phyloP scores from a whole-genome alignment of 2,797 vertebrate species.

The Tokudaia tokunoshimensis region DNA sequence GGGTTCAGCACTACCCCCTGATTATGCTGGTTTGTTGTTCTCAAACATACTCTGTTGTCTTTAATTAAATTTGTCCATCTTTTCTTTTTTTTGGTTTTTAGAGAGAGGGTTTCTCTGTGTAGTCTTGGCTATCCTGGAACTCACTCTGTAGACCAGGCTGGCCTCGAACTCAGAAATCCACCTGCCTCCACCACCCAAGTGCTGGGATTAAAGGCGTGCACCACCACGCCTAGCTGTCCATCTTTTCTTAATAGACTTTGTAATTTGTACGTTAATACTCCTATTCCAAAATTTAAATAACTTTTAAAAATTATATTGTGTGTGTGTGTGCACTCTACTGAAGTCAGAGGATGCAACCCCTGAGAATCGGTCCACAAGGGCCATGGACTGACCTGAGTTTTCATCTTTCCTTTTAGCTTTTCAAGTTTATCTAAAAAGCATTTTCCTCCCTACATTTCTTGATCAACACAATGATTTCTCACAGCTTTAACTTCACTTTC shows the following conservation, averaged over 20 bases:
- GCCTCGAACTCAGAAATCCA: no score
- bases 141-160: no score
- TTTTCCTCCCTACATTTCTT: not conserved
- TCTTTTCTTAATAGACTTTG: conserved; percentile 41
- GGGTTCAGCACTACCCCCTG: no score
- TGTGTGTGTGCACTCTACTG: not conserved
- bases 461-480: conserved; percentile 27
- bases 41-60: conserved; percentile 9
- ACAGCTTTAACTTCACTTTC: conserved; percentile 45
- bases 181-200: no score
- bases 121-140: no score
- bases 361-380: not conserved
- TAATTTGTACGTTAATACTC: not conserved
- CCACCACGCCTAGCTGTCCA: not conserved
- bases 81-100: no score
- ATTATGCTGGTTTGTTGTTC: not conserved
- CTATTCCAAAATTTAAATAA: conserved; percentile 34
- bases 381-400: not conserved
- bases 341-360: not conserved
- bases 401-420: conserved; percentile 55
- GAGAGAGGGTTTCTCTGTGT: no score
- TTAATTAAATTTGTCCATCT: conserved; percentile 24
- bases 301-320: not conserved
- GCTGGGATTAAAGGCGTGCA: no score
- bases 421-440: not conserved